A percentile compares a stretch with the other conserved stretches of the same genome.
Conservation (phyloP, 92 coral and sea anemone genomes). For the Parazoanthus atlanticus region DNA sequence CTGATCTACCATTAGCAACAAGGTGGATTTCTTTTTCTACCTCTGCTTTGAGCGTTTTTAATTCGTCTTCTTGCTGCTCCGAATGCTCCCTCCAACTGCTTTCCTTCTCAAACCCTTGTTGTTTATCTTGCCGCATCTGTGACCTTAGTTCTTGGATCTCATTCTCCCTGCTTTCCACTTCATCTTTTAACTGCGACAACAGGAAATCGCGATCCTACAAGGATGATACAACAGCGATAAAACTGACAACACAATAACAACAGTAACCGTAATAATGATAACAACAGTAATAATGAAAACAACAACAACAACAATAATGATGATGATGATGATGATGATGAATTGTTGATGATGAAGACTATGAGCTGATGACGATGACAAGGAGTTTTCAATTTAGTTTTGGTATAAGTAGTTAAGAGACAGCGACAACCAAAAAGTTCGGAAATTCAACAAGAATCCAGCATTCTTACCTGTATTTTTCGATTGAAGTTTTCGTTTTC, state of each 20-base stretch:
- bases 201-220: slow-evolving; percentile 41
- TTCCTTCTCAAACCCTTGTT: slow-evolving; percentile 71
- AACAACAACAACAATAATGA: neutral
- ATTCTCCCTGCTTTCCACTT: slow-evolving; percentile 67
- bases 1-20: neutral
- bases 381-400: neutral
- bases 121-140: slow-evolving; percentile 82
- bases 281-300: no score
- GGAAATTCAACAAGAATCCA: neutral
- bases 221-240: neutral
- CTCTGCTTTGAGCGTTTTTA: slow-evolving; percentile 70
- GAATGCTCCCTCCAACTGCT: slow-evolving; percentile 68
- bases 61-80: slow-evolving; percentile 61
- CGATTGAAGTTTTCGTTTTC: slow-evolving; percentile 68
- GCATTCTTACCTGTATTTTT: slow-evolving; percentile 64
- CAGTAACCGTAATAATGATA: neutral
- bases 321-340: neutral
- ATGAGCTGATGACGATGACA: neutral
- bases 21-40: slow-evolving; percentile 20
- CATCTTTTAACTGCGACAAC: slow-evolving; percentile 64
- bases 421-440: neutral
- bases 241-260: neutral
- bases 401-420: neutral
- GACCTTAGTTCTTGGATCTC: slow-evolving; percentile 69
- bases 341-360: neutral